These are phyloP conservation scores for Lutjanus argentimaculatus DNA, from an alignment of 2,797 vertebrate species.

Conservation along the genomic window DNA sequence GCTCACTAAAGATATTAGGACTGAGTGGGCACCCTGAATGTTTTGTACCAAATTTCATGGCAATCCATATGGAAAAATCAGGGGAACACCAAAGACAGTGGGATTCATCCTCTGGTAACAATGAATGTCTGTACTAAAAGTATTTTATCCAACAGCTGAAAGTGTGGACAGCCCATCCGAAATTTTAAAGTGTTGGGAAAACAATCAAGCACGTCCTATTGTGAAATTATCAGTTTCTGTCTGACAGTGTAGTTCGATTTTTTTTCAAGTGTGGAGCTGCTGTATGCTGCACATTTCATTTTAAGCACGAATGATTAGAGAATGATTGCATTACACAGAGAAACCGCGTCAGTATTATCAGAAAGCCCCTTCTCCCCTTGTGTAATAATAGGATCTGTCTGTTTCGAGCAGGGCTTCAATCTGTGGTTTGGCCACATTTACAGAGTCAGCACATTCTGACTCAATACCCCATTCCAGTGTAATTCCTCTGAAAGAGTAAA, in stretches of 20 bases:
- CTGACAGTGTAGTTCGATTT: background rate
- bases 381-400: slow-evolving; percentile 65
- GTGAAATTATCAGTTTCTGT: background rate
- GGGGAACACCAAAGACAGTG: too few relatives aligned
- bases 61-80: background rate
- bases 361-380: slow-evolving; percentile 19
- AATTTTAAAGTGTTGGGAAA: slow-evolving; percentile 2
- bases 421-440: slow-evolving; percentile 71
- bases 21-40: background rate
- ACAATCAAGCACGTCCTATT: background rate
- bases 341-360: slow-evolving; percentile 45
- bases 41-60: background rate
- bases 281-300: slow-evolving; percentile 36
- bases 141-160: background rate
- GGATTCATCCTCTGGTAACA: background rate
- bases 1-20: background rate
- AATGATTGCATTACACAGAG: slow-evolving; percentile 36
- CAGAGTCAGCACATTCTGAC: slow-evolving; percentile 73
- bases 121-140: background rate
- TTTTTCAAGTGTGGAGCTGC: background rate
- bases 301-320: slow-evolving; percentile 24
- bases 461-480: slow-evolving; percentile 45
- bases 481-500: slow-evolving; percentile 55
- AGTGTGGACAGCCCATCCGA: background rate
- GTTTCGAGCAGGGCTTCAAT: slow-evolving; percentile 58